Conservation (phyloP, 2,797 vertebrate species). For the Salarias fasciatus region DNA sequence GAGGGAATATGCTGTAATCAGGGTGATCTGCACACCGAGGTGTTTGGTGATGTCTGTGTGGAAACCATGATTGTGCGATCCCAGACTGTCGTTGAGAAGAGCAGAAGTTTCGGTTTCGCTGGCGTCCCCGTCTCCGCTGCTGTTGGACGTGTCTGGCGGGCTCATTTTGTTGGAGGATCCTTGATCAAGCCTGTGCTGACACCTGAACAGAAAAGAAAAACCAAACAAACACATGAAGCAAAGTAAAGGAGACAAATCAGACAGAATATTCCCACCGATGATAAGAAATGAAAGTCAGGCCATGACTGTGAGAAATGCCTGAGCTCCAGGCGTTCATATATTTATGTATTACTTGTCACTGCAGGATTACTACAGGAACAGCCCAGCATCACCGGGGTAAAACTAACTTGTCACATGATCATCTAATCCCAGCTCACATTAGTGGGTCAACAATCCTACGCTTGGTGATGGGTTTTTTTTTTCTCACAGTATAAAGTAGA, state of each 20-base stretch:
- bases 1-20: conserved; percentile 90
- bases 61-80: conserved; percentile 77
- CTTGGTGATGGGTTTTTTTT: no score
- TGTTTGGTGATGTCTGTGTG: conserved; percentile 91
- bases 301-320: neutral
- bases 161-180: conserved; percentile 77
- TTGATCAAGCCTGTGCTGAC: conserved; percentile 32
- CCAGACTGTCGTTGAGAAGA: conserved; percentile 71
- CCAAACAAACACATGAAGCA: conserved; percentile 10
- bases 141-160: conserved; percentile 81
- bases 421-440: no score
- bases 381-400: no score
- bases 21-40: conserved; percentile 86
- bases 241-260: conserved; percentile 6
- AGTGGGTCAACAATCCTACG: no score
- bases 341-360: conserved; percentile 1
- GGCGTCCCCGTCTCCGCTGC: conserved; percentile 72
- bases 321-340: conserved; percentile 9
- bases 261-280: conserved; percentile 5
- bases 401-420: no score
- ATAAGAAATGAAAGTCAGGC: conserved; percentile 6
- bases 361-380: no score
- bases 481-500: no score
- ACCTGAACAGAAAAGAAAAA: conserved; percentile 51
- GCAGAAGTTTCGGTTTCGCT: conserved; percentile 56